Evolutionary conservation across 2,888 invertebrate genomes (phyloP), one percentile per base, ranked within the genome.

Genomic region (Thereva unica): DNA sequence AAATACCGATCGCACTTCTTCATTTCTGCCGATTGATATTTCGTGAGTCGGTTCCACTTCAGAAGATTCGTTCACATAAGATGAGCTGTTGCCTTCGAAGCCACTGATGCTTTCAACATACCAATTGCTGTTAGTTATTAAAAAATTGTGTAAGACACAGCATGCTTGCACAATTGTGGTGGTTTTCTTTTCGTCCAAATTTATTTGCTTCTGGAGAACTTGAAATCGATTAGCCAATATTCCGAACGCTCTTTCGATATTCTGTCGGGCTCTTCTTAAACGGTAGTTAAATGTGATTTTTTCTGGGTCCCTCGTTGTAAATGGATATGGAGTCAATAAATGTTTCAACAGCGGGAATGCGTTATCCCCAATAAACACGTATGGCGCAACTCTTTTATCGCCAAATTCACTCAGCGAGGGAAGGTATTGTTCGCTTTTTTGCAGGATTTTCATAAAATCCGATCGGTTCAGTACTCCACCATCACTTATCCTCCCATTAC

Each of bases 171-270:
- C n/a, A 10, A 45, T 45, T 10, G 4, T n/a, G 9, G 9, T 10
- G 3, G 9, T 10, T 45, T 45, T 45, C 10, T 4, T 10, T 10
- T 5, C 45, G 4, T 5, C 5, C 10, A 45, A 8, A n/a, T 2
- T 5, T 10, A 45, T 45, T 45, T 5, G 9, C 3, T 45, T 45
- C 4, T 45, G 45, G n/a, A 45, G 9, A 42, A 56, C 9, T 9
- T 54, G 4, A 41, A 44, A 35, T 44, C 44, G 37, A 10, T 10
- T 42, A 23, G 40, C 23, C 9, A 56, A 9, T 38, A 56, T 56
- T 41, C 44, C 56, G 44, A 56, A 56, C 8, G 56, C 56, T 3
- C 44, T 42, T 42, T 56, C 56, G 2, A 35, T 7, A 34, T 44
- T 56, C 34, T 44, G 35, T n/a, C 55, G 4, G 5, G 55, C 55